phyloP scores from a whole-genome alignment of 2,888 invertebrate species.

The Tortricodes alternella region DNA sequence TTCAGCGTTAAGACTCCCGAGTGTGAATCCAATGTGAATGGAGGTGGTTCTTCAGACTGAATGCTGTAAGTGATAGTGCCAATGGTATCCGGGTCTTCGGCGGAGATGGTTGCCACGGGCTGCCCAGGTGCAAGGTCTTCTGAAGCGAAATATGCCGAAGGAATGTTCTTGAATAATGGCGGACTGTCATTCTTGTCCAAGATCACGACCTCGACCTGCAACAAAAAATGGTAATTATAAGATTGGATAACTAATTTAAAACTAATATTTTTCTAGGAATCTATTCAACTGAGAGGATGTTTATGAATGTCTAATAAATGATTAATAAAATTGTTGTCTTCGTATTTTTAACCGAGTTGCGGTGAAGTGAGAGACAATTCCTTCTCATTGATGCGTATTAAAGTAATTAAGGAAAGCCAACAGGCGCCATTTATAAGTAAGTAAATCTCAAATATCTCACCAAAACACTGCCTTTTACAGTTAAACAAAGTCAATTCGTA shows the following conservation, averaged over 20 bases:
- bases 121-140: conserved; percentile 94
- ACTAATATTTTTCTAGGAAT: background rate
- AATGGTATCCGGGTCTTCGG: conserved; percentile 93
- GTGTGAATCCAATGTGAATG: conserved; percentile 87
- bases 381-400: too few relatives aligned
- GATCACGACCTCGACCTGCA: conserved; percentile 92
- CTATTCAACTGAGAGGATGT: background rate
- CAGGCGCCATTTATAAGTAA: background rate
- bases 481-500: conserved; percentile 52
- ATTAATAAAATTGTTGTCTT: background rate
- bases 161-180: conserved; percentile 91
- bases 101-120: conserved; percentile 88
- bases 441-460: background rate
- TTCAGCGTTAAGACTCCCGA: conserved; percentile 89
- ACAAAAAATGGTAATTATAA: conserved; percentile 48
- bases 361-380: too few relatives aligned
- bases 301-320: background rate
- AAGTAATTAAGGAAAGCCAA: background rate
- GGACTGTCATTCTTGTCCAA: conserved; percentile 97
- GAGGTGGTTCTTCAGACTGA: conserved; percentile 84
- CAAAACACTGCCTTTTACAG: conserved; percentile 43
- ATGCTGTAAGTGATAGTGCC: conserved; percentile 90
- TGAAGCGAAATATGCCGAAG: conserved; percentile 88
- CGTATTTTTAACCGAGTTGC: too few relatives aligned
- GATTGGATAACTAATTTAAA: conserved; percentile 7